These are phyloP conservation scores for Chelmon rostratus DNA, from an alignment of 2,797 vertebrate species.

Conservation along the genomic window DNA sequence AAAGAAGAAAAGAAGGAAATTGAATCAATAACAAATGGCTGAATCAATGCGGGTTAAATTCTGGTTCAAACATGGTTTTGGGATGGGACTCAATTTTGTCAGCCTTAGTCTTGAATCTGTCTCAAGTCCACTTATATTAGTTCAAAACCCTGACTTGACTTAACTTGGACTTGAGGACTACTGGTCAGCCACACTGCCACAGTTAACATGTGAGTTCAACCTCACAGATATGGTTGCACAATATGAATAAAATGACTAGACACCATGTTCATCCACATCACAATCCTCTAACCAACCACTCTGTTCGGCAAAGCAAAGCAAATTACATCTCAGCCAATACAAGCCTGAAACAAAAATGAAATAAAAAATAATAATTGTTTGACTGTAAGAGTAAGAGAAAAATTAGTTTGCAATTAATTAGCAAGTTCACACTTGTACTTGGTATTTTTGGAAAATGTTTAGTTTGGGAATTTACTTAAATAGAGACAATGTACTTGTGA, in stretches of 20 bases:
- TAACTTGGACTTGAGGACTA: neutral
- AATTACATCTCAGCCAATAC: neutral
- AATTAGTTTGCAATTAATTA: neutral
- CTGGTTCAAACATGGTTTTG: too few species aligned
- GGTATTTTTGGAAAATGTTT: neutral
- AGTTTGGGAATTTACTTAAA: neutral
- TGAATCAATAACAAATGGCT: too few species aligned
- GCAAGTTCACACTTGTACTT: neutral
- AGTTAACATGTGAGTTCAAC: conserved; percentile 7
- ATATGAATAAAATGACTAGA: too few species aligned
- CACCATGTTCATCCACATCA: neutral
- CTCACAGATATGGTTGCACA: too few species aligned
- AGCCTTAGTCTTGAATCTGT: neutral
- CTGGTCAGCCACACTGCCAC: neutral
- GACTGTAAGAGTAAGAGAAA: neutral
- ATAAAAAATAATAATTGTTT: neutral
- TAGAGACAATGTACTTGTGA: neutral
- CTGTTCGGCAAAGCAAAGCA: neutral
- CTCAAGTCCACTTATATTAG: neutral
- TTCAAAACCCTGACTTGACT: neutral
- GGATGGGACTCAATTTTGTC: neutral
- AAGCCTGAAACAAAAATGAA: neutral
- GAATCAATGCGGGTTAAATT: neutral
- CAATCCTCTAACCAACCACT: neutral
- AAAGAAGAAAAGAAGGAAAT: neutral